These are phyloP conservation scores for Pogonomyrmex californicus DNA, from an alignment of 1,140 invertebrate species.

Conservation along the genomic window DNA sequence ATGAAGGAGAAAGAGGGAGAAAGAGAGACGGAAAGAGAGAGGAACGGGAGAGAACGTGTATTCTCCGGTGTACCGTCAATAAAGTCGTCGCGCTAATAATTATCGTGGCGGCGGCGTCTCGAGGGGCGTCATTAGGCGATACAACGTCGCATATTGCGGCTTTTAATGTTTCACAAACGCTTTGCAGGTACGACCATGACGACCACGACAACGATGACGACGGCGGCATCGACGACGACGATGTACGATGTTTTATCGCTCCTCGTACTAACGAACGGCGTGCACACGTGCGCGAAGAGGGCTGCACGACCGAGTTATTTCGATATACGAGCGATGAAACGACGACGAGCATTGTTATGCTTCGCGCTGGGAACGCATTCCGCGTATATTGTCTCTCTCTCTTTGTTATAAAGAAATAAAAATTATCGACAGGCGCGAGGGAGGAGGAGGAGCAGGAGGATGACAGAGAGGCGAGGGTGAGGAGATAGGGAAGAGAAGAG, in stretches of 20 bases:
- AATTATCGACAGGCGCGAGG: slow-evolving; percentile 6
- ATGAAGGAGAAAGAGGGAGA: slow-evolving; percentile 11
- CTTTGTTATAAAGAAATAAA: slow-evolving; percentile 27
- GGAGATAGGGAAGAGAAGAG: too few relatives aligned
- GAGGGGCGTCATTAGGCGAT: slow-evolving; percentile 52
- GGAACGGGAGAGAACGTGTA: slow-evolving; percentile 28
- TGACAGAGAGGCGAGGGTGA: too few relatives aligned
- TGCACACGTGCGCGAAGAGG: slow-evolving; percentile 20
- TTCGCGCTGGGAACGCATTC: slow-evolving; percentile 3
- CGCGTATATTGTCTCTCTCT: neutral
- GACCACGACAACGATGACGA: slow-evolving; percentile 9
- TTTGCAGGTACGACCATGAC: slow-evolving; percentile 42
- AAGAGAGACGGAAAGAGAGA: slow-evolving; percentile 2
- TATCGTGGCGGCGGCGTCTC: slow-evolving; percentile 51
- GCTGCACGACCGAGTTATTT: slow-evolving; percentile 44
- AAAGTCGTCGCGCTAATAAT: slow-evolving; percentile 60
- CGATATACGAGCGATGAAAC: slow-evolving; percentile 37
- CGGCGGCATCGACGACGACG: neutral
- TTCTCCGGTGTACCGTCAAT: slow-evolving; percentile 62
- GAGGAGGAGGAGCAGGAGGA: too few relatives aligned
- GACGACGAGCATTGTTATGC: slow-evolving; percentile 28
- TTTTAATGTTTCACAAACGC: slow-evolving; percentile 62
- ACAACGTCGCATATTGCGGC: slow-evolving; percentile 49
- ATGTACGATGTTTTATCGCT: slow-evolving; percentile 33
- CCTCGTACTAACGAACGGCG: slow-evolving; percentile 20